Percentiles rank a stretch among this genome's conserved stretches.
phyloP scores from a whole-genome alignment of 2,797 vertebrate genomes.

The Diceros bicornis region DNA sequence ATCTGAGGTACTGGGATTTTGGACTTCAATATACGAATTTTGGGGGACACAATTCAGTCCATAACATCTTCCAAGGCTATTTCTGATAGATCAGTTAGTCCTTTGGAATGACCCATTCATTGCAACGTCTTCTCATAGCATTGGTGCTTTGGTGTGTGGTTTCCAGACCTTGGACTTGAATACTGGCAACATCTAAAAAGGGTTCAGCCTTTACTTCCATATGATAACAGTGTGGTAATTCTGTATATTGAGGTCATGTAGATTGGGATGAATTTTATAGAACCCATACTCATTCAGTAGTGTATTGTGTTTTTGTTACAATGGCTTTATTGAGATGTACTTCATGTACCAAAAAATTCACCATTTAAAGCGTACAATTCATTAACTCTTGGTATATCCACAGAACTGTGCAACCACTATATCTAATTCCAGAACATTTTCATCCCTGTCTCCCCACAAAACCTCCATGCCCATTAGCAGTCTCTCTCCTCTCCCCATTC shows the following conservation, averaged over 20 bases:
- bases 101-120: constrained; percentile 90
- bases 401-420: neutral
- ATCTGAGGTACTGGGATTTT: neutral
- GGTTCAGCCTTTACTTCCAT: constrained; percentile 92
- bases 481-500: neutral
- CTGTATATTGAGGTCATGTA: constrained; percentile 88
- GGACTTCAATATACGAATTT: neutral
- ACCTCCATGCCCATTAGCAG: too few species aligned
- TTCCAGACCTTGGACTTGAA: constrained; percentile 90
- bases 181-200: constrained; percentile 91
- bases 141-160: constrained; percentile 93
- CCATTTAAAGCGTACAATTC: neutral
- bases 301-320: constrained; percentile 86
- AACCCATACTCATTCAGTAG: constrained; percentile 87
- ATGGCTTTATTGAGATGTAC: constrained; percentile 5
- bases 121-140: constrained; percentile 93
- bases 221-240: constrained; percentile 92
- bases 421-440: constrained; percentile 35
- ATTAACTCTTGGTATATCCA: neutral
- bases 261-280: neutral
- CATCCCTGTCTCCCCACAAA: neutral
- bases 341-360: neutral
- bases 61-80: constrained; percentile 90
- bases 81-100: constrained; percentile 91
- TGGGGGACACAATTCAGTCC: neutral